Evolutionary conservation across 2,797 vertebrate species (phyloP).

Genomic region (Tokudaia muenninki): DNA sequence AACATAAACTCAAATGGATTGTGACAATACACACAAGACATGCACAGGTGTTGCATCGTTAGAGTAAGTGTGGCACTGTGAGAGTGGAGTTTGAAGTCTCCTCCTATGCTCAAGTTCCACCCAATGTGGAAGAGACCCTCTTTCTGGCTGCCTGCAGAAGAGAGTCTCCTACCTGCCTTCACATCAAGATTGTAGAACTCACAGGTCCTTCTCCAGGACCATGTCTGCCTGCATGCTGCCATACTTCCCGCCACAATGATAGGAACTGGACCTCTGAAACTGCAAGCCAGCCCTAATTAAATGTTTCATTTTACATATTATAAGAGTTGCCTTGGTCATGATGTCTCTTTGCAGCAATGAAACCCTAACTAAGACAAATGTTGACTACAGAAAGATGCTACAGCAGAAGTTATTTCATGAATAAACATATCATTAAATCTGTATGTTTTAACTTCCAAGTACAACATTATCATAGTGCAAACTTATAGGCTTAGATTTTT

Average conservation of each 20-base stretch:
- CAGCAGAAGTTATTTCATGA: not conserved
- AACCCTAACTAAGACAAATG: not conserved
- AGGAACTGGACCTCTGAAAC: not conserved
- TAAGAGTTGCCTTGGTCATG: not conserved
- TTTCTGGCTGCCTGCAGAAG: too few species aligned
- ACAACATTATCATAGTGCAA: not conserved
- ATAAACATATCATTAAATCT: not conserved
- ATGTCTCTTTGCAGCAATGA: not conserved
- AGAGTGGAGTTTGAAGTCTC: not conserved
- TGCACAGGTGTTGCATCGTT: not conserved
- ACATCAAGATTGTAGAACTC: too few species aligned
- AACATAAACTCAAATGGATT: too few species aligned
- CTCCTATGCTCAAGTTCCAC: not conserved
- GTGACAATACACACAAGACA: too few species aligned
- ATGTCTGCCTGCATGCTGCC: too few species aligned
- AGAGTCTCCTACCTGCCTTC: not conserved
- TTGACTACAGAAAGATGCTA: not conserved
- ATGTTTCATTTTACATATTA: not conserved
- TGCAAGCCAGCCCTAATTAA: not conserved
- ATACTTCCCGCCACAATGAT: not conserved
- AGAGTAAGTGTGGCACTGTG: not conserved
- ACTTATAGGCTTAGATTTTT: not conserved
- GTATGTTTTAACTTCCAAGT: not conserved
- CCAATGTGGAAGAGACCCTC: not conserved
- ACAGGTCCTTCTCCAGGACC: too few species aligned